Evolutionary conservation across 2,113 vertebrate species (phyloP).

Genomic region (Zootoca vivipara): DNA sequence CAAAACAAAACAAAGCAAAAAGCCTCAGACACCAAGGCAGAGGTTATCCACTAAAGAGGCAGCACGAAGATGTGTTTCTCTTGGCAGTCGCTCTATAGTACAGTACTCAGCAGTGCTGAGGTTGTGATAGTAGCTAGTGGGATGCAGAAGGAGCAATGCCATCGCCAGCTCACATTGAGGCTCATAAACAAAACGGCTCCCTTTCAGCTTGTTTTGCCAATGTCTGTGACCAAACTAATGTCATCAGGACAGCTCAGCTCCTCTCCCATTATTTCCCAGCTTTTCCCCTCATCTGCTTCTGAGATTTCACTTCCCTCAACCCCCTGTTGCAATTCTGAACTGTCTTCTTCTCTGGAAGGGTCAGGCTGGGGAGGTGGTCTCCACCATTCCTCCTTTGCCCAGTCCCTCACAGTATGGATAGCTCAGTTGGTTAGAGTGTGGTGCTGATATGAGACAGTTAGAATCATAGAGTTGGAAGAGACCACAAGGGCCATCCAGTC

Average conservation of each 20-base stretch:
- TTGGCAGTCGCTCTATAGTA: neutral
- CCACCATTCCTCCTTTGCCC: no score
- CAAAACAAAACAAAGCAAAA: neutral
- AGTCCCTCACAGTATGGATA: no score
- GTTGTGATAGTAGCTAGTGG: neutral
- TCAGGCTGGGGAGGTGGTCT: no score
- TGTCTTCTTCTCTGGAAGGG: no score
- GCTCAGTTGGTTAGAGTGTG: no score
- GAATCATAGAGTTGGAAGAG: no score
- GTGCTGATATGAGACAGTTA: no score
- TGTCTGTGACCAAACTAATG: neutral
- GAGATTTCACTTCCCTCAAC: no score
- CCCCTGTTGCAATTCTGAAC: no score
- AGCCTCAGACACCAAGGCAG: neutral
- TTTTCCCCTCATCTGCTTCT: neutral
- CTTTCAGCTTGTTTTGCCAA: neutral
- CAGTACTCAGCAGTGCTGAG: neutral
- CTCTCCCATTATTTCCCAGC: no score
- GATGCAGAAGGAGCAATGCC: neutral
- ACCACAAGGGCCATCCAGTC: no score
- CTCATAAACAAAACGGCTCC: neutral
- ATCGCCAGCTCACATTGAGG: neutral
- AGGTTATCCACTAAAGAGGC: neutral
- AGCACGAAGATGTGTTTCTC: neutral
- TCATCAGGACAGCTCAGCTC: neutral